Evolutionary conservation across 2,113 vertebrate species (phyloP), one percentile per base, ranked within the genome.

Genomic region (Erythrocebus patas): DNA sequence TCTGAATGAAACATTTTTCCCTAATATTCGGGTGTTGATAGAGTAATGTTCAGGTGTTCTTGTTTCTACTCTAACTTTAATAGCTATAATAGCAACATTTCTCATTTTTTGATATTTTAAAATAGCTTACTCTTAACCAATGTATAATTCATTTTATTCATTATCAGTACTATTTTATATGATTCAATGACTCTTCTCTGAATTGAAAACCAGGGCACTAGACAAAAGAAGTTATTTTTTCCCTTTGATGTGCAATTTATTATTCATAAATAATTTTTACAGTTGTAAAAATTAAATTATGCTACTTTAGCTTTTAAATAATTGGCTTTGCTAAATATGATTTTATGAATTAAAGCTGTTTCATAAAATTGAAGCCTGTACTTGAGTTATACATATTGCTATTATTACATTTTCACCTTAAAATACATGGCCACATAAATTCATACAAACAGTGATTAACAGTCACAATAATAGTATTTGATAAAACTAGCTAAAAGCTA

Each of bases 251-350:
- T 61, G 11, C 30, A 50, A 82, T 86, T 91, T 93, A 59, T 81
- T 40, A 94, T 91, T 89, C 50, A 89, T 68, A 89, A 85, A 70
- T 85, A 86, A 83, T 40, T 66, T 90, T 93, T 80, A n/a, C 1
- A 79, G 5, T 88, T 59, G 80, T 66, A 91, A 82, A 96, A 94
- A 92, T 32, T 76, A 95, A 80, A 82, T 93, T 57, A 61, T 96
- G 27, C 3, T 96, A 50, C 59, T 79, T 82, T 86, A 57, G 18
- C 2, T 52, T 95, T 96, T 93, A 73, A 66, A 38, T 72, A 88
- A 93, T 95, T 94, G 4, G 1, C 43, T 91, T 89, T 91, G 6
- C 16, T 50, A 40, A 95, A 92, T 40, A 70, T 6, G 84, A 22
- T 57, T 97, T 91, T 11, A 78, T 72, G 43, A 78, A 83, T 83